These are phyloP conservation scores for Polyommatus icarus DNA, from an alignment of 2,888 invertebrate species.

Conservation along the genomic window DNA sequence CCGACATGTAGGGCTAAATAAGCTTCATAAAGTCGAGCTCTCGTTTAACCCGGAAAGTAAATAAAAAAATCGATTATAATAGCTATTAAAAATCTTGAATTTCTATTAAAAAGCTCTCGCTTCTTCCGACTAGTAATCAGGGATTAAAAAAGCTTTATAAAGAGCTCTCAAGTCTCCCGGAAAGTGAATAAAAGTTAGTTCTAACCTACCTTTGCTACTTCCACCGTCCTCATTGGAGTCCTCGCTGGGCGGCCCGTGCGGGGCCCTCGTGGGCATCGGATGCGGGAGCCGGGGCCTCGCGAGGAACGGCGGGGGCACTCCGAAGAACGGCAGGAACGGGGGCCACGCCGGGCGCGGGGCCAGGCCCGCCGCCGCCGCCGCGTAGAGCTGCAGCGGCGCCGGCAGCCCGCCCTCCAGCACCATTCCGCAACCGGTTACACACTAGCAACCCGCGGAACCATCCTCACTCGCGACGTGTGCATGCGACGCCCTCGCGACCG, in stretches of 20 bases:
- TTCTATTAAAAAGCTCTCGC: not conserved
- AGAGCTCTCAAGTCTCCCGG: not conserved
- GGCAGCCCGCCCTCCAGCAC: conserved; percentile 85
- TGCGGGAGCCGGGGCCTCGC: conserved; percentile 68
- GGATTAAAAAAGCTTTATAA: not conserved
- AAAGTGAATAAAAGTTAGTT: not conserved
- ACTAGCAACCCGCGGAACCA: conserved; percentile 29
- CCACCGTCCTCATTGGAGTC: conserved; percentile 79
- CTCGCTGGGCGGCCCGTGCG: conserved; percentile 77
- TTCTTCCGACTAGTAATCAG: too few species aligned
- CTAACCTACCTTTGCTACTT: conserved; percentile 69
- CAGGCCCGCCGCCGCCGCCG: conserved; percentile 84
- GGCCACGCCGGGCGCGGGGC: conserved; percentile 81
- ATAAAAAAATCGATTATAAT: too few species aligned
- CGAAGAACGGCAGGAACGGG: conserved; percentile 82
- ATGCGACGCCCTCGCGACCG: conserved; percentile 37
- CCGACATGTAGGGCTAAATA: too few species aligned
- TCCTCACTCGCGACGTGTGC: conserved; percentile 32
- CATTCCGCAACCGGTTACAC: conserved; percentile 71
- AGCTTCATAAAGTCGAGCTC: too few species aligned
- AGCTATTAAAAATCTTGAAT: too few species aligned
- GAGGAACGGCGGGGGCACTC: conserved; percentile 81
- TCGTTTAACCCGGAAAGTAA: too few species aligned
- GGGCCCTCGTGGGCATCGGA: conserved; percentile 66
- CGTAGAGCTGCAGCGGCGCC: conserved; percentile 85